Conservation (phyloP, 2,888 invertebrate species). For the Arrhopalites spinosus region DNA sequence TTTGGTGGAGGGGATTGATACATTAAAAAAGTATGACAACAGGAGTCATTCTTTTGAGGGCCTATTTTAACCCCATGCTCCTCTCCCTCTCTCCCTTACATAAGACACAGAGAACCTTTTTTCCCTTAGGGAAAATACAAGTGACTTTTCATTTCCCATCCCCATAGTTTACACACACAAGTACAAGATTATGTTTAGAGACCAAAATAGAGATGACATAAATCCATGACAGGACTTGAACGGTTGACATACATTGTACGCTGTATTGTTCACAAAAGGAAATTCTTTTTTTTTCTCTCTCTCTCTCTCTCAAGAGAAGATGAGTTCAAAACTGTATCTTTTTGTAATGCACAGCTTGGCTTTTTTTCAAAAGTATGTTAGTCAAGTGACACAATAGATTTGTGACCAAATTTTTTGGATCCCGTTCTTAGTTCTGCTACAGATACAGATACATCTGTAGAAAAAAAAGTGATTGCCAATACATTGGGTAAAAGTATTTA, state of each 20-base stretch:
- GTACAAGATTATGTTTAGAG: too few species aligned
- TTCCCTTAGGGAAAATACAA: background rate
- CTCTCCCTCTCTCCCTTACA: background rate
- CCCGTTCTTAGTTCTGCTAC: too few species aligned
- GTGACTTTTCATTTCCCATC: background rate
- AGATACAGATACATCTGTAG: too few species aligned
- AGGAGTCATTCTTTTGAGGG: background rate
- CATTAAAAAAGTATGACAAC: conserved; percentile 7
- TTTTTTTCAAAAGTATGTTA: too few species aligned
- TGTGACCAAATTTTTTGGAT: too few species aligned
- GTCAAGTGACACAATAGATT: too few species aligned
- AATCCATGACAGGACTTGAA: background rate
- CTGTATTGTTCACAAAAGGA: too few species aligned
- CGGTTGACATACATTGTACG: background rate
- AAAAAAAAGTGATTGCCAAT: too few species aligned
- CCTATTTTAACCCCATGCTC: background rate
- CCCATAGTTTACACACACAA: background rate
- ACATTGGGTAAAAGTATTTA: conserved; percentile 3
- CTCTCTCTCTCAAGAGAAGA: too few species aligned
- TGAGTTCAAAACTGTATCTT: too few species aligned
- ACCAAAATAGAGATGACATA: conserved; percentile 8
- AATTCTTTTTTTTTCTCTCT: too few species aligned
- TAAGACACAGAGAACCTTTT: background rate
- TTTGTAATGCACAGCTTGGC: too few species aligned
- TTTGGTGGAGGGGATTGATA: background rate